Evolutionary conservation across 2,113 vertebrate genomes (phyloP).

Genomic region (Ramphastos sulfuratus): DNA sequence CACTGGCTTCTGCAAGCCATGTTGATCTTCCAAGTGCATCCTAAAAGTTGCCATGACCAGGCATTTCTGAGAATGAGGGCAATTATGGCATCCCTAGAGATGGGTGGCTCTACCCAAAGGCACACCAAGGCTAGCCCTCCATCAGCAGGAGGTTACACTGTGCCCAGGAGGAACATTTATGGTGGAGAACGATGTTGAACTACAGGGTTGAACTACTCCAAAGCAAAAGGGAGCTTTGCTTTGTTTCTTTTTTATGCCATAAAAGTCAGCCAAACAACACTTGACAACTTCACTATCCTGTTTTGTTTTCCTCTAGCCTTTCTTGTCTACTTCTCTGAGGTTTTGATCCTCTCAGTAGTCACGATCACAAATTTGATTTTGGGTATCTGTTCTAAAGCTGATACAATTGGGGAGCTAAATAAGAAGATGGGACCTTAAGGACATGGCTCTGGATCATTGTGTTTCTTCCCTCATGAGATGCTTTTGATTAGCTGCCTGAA

Average conservation of each 20-base stretch:
- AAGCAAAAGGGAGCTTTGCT: background rate
- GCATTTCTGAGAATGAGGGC: background rate
- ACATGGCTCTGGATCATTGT: background rate
- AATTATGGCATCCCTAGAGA: background rate
- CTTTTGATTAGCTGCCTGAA: slow-evolving; percentile 48
- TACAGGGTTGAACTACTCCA: background rate
- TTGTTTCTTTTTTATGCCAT: background rate
- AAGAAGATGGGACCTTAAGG: background rate
- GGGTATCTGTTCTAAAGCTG: background rate
- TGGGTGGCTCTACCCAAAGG: background rate
- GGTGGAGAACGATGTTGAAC: background rate
- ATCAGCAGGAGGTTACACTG: background rate
- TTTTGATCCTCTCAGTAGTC: background rate
- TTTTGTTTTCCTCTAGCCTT: background rate
- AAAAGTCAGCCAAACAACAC: background rate
- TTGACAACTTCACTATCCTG: background rate
- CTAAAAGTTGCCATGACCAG: background rate
- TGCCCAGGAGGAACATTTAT: background rate
- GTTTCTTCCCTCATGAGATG: background rate
- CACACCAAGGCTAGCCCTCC: background rate
- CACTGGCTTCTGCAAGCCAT: background rate
- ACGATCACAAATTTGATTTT: background rate
- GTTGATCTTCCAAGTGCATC: background rate
- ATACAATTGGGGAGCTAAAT: background rate
- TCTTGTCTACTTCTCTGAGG: background rate